Evolutionary conservation across 2,888 invertebrate species (phyloP), one percentile per base, ranked within the genome.

Genomic region (Amphipyra tragopoginis): DNA sequence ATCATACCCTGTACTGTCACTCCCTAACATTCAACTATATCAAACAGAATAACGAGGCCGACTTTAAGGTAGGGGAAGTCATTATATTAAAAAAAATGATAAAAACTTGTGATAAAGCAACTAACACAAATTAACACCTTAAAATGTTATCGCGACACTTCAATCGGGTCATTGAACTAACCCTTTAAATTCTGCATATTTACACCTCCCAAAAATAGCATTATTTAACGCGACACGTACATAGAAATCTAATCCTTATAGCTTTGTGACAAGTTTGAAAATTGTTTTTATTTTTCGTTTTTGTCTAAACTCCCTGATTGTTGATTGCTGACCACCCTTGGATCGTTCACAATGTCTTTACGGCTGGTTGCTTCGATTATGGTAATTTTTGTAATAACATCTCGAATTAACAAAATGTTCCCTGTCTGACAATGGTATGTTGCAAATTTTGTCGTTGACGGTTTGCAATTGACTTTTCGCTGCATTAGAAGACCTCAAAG

Each of bases 281-380:
- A 47, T 74, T 5, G 15, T 0, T 48, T 48, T n/a, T 1, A 10
- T 10, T 13, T 65, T 45, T 62, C 8, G 14, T 36, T 36, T 43
- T 55, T 49, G 40, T 55, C 42, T 36, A 26, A 61, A 39, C 43
- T 50, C 50, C 47, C 50, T 38, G 45, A 59, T 72, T 77, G 66
- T 69, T 72, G 77, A 81, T 79, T 75, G 72, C 73, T 72, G 73
- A 74, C 72, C 76, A 80, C 87, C 86, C 82, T 77, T 73, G 66
- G 72, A 61, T 69, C 54, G 55, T 56, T 58, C 61, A 84, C 81
- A 84, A 85, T 81, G 83, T 84, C 87, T 88, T 90, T 83, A 87
- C 82, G 87, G 85, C 75, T 83, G 89, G 88, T 83, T 86, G 88
- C 82, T 79, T 82, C 86, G 88, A 91, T 92, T 91, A 91, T 91